Conservation (phyloP, 2,113 vertebrate genomes). For the Hyperoodon ampullatus region DNA sequence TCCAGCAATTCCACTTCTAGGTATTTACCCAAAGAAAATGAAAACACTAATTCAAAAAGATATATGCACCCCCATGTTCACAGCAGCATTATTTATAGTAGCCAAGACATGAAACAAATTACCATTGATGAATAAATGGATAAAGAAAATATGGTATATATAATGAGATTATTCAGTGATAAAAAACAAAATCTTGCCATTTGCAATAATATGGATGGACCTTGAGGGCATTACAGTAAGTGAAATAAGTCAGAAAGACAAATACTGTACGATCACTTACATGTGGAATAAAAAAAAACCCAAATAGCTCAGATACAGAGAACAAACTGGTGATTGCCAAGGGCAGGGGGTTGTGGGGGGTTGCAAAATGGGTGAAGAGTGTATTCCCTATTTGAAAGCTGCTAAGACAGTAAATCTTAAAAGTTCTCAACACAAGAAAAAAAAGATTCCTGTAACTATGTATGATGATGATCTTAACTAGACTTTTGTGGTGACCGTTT, state of each 20-base stretch:
- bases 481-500: neutral
- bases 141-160: neutral
- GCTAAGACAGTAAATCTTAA: neutral
- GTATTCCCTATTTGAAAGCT: neutral
- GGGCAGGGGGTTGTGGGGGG: rapidly evolving
- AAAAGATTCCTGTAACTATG: neutral
- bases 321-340: neutral
- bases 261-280: neutral
- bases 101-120: neutral
- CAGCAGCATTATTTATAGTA: neutral
- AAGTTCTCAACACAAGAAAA: neutral
- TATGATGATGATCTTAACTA: neutral
- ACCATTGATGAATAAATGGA: neutral
- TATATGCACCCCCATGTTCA: too few relatives aligned
- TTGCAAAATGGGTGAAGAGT: neutral
- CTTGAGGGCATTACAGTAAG: neutral
- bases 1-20: too few relatives aligned
- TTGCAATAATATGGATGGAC: neutral
- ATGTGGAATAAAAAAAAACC: neutral
- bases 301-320: neutral
- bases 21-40: too few relatives aligned
- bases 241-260: neutral
- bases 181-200: neutral
- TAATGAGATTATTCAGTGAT: neutral
- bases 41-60: too few relatives aligned